Evolutionary conservation across 2,888 invertebrate genomes (phyloP).

Genomic region (Sphinx pinastri): DNA sequence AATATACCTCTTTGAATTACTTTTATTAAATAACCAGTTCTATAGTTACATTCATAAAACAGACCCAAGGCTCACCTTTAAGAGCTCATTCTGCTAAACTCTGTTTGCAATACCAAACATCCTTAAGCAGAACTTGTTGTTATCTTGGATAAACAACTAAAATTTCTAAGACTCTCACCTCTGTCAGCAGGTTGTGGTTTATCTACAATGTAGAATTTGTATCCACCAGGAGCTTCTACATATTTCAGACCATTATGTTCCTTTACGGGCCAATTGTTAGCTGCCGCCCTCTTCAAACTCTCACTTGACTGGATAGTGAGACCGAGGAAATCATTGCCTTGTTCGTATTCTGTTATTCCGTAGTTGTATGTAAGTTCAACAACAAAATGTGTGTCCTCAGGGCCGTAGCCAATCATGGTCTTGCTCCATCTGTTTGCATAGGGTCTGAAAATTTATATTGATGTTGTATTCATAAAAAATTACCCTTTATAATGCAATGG

Average conservation of each 20-base stretch:
- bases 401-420: conserved; percentile 99
- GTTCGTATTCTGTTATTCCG: conserved; percentile 92
- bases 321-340: conserved; percentile 96
- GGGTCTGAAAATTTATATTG: conserved; percentile 85
- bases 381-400: conserved; percentile 97
- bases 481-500: no score
- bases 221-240: conserved; percentile 95
- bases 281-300: conserved; percentile 88
- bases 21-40: no score
- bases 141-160: no score
- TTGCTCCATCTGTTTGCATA: conserved; percentile 99
- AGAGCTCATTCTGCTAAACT: no score
- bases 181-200: conserved; percentile 86
- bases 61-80: no score
- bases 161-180: conserved; percentile 73
- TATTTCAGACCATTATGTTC: conserved; percentile 85
- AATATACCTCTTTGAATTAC: no score
- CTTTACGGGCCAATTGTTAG: conserved; percentile 88
- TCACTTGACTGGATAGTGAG: conserved; percentile 92
- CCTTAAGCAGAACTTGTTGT: no score
- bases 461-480: conserved; percentile 1
- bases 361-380: conserved; percentile 99
- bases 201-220: conserved; percentile 92
- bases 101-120: no score
- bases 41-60: no score